A percentile compares a stretch with the other conserved stretches of the same genome.
These are phyloP conservation scores for Anguilla obscura DNA, from an alignment of 2,797 vertebrate species.

Conservation along the genomic window DNA sequence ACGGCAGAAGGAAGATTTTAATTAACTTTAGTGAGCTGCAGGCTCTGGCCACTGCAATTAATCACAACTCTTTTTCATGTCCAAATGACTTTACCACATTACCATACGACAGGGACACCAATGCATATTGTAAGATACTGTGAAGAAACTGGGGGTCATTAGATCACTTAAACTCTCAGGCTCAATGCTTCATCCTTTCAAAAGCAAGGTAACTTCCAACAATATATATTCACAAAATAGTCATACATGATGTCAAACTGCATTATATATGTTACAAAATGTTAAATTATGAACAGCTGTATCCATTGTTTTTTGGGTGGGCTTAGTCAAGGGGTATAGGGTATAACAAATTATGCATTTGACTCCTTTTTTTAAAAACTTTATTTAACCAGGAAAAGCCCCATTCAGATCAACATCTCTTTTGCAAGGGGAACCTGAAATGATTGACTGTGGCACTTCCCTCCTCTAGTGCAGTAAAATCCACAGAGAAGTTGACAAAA, in stretches of 20 bases:
- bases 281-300: neutral
- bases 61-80: constrained; percentile 58
- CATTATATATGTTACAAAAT: too few species aligned
- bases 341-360: neutral
- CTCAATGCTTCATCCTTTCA: neutral
- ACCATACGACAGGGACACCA: constrained; percentile 24
- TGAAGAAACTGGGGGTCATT: constrained; percentile 13
- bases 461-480: neutral
- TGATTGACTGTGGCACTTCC: neutral
- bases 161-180: neutral
- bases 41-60: constrained; percentile 53
- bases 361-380: too few species aligned
- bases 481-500: neutral
- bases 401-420: too few species aligned
- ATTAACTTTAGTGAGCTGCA: constrained; percentile 58
- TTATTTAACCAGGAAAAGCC: too few species aligned
- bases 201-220: constrained; percentile 8
- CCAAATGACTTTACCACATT: constrained; percentile 40
- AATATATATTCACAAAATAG: constrained; percentile 24
- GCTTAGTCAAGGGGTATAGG: neutral
- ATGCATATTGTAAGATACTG: neutral
- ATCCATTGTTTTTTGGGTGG: neutral
- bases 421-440: neutral
- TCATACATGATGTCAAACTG: neutral
- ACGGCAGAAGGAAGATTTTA: constrained; percentile 56